Conservation (phyloP, 2,113 vertebrate genomes). For the Holacanthus passer region DNA sequence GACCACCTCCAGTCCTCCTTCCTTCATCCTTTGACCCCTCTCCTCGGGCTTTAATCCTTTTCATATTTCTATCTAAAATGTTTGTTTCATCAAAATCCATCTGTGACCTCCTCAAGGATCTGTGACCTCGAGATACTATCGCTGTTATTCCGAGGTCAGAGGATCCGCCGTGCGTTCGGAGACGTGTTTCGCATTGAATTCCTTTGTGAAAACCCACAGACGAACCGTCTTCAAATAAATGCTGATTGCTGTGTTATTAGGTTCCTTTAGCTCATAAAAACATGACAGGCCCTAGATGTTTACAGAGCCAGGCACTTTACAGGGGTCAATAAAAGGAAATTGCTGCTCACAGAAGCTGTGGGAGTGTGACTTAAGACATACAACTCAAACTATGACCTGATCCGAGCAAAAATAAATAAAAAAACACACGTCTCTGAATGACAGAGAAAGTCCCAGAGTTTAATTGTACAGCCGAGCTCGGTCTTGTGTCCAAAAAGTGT, state of each 20-base stretch:
- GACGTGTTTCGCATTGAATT: background rate
- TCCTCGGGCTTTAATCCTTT: slow-evolving; percentile 33
- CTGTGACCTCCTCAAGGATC: slow-evolving; percentile 9
- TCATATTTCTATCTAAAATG: slow-evolving; percentile 38
- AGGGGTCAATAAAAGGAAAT: slow-evolving; percentile 78
- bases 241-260: slow-evolving; percentile 73
- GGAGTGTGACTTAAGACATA: slow-evolving; percentile 53
- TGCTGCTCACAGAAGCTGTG: slow-evolving; percentile 54
- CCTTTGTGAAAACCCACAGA: slow-evolving; percentile 23
- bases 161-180: background rate
- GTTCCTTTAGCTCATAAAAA: slow-evolving; percentile 75
- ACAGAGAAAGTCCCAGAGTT: slow-evolving; percentile 4
- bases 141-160: slow-evolving; percentile 11
- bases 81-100: slow-evolving; percentile 43
- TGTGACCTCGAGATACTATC: slow-evolving; percentile 13
- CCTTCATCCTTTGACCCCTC: slow-evolving; percentile 60
- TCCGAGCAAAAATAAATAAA: slow-evolving; percentile 34
- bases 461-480: slow-evolving; percentile 20
- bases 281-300: slow-evolving; percentile 63
- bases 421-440: background rate
- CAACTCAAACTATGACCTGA: slow-evolving; percentile 38
- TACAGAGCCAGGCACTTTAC: slow-evolving; percentile 68
- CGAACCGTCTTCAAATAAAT: slow-evolving; percentile 59
- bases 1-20: slow-evolving; percentile 42
- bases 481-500: slow-evolving; percentile 25